These are phyloP conservation scores for Drosophila conformis DNA, from an alignment of 2,888 invertebrate species.

Conservation along the genomic window DNA sequence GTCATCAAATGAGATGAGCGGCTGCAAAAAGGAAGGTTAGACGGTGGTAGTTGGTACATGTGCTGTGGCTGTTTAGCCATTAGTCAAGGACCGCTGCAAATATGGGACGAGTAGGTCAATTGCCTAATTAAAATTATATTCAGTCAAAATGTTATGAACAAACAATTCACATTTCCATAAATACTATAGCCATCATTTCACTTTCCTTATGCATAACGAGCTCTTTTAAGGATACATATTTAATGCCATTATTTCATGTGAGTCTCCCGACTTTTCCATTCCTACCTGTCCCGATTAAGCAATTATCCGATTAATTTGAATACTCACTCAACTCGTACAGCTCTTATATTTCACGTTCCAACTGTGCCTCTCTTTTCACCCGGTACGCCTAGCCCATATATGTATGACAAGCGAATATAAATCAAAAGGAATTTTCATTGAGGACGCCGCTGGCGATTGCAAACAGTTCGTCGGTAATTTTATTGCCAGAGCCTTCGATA, in stretches of 20 bases:
- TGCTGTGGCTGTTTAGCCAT: conserved; percentile 67
- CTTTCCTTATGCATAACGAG: background rate
- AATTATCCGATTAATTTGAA: conserved; percentile 70
- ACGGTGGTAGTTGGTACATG: background rate
- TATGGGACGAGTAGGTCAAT: conserved; percentile 64
- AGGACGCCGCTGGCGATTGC: conserved; percentile 65
- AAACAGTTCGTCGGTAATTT: conserved; percentile 69
- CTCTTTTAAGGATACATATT: background rate
- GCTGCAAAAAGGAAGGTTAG: background rate
- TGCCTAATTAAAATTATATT: conserved; percentile 70
- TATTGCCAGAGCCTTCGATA: conserved; percentile 61
- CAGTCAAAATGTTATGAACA: conserved; percentile 10
- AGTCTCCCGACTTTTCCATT: background rate
- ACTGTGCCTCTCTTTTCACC: background rate
- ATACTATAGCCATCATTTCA: background rate
- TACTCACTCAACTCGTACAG: conserved; percentile 22
- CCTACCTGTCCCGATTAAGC: conserved; percentile 32
- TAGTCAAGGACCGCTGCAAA: conserved; percentile 51
- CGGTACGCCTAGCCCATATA: conserved; percentile 1
- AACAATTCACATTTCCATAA: background rate
- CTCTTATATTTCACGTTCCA: background rate
- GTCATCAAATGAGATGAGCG: conserved; percentile 44
- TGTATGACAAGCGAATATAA: conserved; percentile 55
- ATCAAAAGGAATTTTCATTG: conserved; percentile 72
- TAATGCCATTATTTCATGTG: conserved; percentile 18